A percentile compares a stretch with the other conserved stretches of the same genome.
These are phyloP conservation scores for Sylvicapra grimmia DNA, from an alignment of 2,113 vertebrate genomes.

Conservation along the genomic window DNA sequence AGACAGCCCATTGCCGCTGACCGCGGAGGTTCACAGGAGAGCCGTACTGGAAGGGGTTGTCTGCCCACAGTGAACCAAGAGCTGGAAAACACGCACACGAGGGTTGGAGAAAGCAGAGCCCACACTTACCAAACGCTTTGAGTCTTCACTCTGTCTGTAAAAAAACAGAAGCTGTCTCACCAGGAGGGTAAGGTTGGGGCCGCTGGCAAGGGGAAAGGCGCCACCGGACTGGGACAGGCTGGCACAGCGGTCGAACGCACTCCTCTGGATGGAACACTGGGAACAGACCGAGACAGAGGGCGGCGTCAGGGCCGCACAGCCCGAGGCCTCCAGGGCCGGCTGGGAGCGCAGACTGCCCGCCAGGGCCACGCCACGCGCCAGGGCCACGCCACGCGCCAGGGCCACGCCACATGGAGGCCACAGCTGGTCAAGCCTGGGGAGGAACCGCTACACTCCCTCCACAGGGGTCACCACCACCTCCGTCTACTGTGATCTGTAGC, in stretches of 20 bases:
- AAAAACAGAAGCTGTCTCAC: conserved; percentile 96
- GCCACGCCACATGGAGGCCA: rapidly evolving
- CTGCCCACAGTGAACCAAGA: background rate
- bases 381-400: rapidly evolving
- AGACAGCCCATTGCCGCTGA: background rate
- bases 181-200: conserved; percentile 85
- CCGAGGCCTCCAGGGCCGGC: background rate
- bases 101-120: background rate
- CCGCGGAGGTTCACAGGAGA: background rate
- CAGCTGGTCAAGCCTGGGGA: rapidly evolving
- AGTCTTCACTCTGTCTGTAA: conserved; percentile 92
- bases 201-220: conserved; percentile 75
- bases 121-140: conserved; percentile 90
- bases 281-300: rapidly evolving
- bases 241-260: conserved; percentile 87
- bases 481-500: background rate
- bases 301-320: rapidly evolving
- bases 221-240: conserved; percentile 82
- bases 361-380: rapidly evolving
- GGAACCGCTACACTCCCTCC: rapidly evolving
- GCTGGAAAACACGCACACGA: rapidly evolving
- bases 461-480: background rate
- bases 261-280: conserved; percentile 91
- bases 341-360: rapidly evolving
- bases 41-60: background rate